Evolutionary conservation across 2,888 invertebrate species (phyloP).

Genomic region (Agrochola macilenta): DNA sequence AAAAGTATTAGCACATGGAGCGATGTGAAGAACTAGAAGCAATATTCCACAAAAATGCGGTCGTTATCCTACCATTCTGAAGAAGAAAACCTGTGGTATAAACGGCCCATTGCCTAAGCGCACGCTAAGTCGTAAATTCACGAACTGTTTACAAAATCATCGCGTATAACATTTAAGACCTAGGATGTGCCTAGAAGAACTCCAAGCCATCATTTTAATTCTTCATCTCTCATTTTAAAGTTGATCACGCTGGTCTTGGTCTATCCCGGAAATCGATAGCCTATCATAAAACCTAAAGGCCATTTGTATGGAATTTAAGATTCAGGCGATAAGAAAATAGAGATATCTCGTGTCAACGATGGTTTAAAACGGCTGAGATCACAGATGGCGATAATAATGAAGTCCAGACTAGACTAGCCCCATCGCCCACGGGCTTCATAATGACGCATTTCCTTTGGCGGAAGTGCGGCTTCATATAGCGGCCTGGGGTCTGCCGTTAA

Average conservation of each 20-base stretch:
- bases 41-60: neutral
- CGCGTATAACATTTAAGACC: neutral
- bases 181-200: neutral
- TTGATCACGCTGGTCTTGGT: neutral
- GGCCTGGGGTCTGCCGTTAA: constrained; percentile 2
- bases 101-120: neutral
- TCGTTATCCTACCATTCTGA: neutral
- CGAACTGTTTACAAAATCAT: neutral
- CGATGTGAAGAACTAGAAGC: neutral
- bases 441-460: constrained; percentile 48
- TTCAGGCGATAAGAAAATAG: neutral
- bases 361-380: neutral
- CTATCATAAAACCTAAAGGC: neutral
- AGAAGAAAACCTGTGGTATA: neutral
- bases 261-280: neutral
- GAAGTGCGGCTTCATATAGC: constrained; percentile 41
- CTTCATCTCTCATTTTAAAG: neutral
- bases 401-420: constrained; percentile 42
- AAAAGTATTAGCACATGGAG: neutral
- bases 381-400: constrained; percentile 16
- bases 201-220: neutral
- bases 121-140: neutral
- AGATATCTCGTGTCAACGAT: neutral
- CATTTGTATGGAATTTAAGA: neutral
- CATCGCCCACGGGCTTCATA: constrained; percentile 47